Evolutionary conservation across 2,888 invertebrate species (phyloP).

Genomic region (Ennomos quercinarius): DNA sequence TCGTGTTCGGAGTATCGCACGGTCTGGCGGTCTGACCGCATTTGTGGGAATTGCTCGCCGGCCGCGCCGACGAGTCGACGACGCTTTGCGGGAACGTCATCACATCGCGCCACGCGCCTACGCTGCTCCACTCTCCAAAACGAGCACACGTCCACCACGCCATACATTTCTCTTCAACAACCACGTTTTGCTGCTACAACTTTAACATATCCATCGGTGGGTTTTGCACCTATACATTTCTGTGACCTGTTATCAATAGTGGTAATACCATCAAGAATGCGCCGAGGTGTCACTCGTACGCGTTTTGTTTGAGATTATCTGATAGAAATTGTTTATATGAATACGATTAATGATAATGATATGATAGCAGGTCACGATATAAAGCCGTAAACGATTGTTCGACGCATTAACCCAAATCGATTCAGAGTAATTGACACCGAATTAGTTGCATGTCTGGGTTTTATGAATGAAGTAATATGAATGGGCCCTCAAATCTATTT

Average conservation of each 20-base stretch:
- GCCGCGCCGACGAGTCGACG: constrained; percentile 49
- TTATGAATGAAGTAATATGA: constrained; percentile 21
- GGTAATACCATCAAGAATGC: constrained; percentile 28
- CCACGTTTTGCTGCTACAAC: not conserved
- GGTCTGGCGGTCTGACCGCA: constrained; percentile 52
- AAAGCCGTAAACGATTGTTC: constrained; percentile 5
- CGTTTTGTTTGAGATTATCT: constrained; percentile 36
- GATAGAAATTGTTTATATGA: constrained; percentile 38
- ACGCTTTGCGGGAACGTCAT: constrained; percentile 63
- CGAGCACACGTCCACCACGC: constrained; percentile 13
- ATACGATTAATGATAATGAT: constrained; percentile 24
- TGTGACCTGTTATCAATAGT: constrained; percentile 12
- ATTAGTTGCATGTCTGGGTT: not conserved
- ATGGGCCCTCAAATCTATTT: constrained; percentile 9
- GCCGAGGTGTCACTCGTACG: constrained; percentile 35
- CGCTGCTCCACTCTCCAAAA: constrained; percentile 49
- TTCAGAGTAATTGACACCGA: constrained; percentile 5
- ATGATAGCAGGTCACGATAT: constrained; percentile 22
- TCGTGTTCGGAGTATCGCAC: constrained; percentile 49
- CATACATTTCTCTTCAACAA: constrained; percentile 26
- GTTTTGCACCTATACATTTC: not conserved
- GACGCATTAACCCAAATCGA: constrained; percentile 20
- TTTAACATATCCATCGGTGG: constrained; percentile 22
- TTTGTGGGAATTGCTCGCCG: constrained; percentile 51
- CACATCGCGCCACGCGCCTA: constrained; percentile 70